These are phyloP conservation scores for Pristis pectinata DNA, from an alignment of 2,797 vertebrate species.

Conservation along the genomic window DNA sequence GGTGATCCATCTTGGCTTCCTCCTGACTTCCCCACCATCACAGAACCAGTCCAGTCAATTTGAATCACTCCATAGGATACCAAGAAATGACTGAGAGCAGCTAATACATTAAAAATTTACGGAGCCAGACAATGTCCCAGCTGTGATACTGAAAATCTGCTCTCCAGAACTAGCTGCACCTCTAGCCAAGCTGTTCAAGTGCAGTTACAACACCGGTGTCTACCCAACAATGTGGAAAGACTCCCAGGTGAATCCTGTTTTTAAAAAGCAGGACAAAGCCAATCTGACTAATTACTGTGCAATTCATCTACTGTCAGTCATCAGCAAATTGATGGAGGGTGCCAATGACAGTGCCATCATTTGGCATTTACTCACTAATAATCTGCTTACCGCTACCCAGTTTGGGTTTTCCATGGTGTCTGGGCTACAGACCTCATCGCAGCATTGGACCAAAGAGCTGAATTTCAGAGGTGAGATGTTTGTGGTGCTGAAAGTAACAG, in stretches of 20 bases:
- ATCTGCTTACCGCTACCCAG: not conserved
- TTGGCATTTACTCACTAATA: not conserved
- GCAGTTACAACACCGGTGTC: not conserved
- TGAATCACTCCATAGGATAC: too few relatives aligned
- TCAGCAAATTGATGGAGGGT: not conserved
- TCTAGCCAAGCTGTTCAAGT: not conserved
- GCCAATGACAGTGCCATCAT: not conserved
- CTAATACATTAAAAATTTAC: too few relatives aligned
- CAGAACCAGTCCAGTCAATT: too few relatives aligned
- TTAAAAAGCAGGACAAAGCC: not conserved
- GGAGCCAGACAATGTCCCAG: too few relatives aligned
- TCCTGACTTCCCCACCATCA: too few relatives aligned
- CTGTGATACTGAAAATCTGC: too few relatives aligned
- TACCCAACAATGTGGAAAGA: not conserved
- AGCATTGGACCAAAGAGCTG: not conserved
- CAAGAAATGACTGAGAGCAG: too few relatives aligned
- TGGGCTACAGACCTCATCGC: not conserved
- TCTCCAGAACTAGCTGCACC: not conserved
- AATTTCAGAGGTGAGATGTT: not conserved
- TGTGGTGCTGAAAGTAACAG: too few relatives aligned
- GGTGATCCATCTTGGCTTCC: too few relatives aligned
- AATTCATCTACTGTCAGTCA: not conserved
- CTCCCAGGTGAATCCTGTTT: not conserved
- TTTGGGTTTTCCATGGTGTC: not conserved
- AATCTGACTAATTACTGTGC: not conserved